phyloP scores from a whole-genome alignment of 64 coral and sea anemone species.

The Porites australiensis region DNA sequence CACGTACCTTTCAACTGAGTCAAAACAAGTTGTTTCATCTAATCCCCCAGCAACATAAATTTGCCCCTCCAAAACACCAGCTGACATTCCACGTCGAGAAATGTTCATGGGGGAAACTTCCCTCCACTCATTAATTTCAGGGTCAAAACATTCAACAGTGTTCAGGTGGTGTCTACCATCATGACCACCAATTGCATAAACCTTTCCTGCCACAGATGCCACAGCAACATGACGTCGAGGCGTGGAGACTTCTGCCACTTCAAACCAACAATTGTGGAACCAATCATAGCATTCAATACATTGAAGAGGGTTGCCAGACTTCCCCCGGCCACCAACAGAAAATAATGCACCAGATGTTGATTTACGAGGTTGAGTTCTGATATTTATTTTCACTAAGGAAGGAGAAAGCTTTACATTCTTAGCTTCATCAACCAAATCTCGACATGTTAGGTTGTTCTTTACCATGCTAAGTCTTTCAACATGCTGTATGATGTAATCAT shows the following conservation, averaged over 20 bases:
- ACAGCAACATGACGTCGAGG: constrained; percentile 95
- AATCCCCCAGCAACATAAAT: constrained; percentile 97
- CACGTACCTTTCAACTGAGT: constrained; percentile 92
- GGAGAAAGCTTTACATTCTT: constrained; percentile 96
- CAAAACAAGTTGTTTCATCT: constrained; percentile 98
- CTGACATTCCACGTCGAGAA: constrained; percentile 94
- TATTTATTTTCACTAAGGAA: constrained; percentile 54
- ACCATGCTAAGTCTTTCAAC: constrained; percentile 75
- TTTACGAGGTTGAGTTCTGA: constrained; percentile 94
- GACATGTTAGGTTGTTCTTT: constrained; percentile 65
- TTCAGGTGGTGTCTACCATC: constrained; percentile 93
- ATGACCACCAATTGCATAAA: constrained; percentile 98
- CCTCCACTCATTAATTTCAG: constrained; percentile 77
- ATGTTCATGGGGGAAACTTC: constrained; percentile 80
- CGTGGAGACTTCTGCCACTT: constrained; percentile 77
- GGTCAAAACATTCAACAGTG: constrained; percentile 96
- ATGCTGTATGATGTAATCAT: constrained; percentile 62
- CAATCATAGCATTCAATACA: constrained; percentile 95
- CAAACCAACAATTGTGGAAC: constrained; percentile 90
- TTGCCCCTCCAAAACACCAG: constrained; percentile 87
- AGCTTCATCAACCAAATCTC: constrained; percentile 98
- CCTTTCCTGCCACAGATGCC: constrained; percentile 71
- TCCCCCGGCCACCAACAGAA: constrained; percentile 95
- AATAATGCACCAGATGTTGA: constrained; percentile 85
- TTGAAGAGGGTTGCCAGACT: constrained; percentile 92